Conservation (phyloP, 2,888 invertebrate species). For the Meganola albula region DNA sequence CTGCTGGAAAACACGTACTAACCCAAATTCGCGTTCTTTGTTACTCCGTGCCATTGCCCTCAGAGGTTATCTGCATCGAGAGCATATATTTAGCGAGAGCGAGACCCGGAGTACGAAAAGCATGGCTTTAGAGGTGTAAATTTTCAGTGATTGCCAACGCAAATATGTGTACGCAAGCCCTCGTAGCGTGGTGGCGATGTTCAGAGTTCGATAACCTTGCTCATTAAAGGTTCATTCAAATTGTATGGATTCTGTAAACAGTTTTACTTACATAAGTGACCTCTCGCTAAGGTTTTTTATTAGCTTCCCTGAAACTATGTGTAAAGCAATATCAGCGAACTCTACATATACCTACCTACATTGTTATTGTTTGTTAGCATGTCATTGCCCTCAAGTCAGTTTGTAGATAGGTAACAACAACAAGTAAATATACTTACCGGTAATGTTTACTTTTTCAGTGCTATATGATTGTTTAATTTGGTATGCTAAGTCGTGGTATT, state of each 20-base stretch:
- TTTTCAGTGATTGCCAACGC: slow-evolving; percentile 58
- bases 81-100: slow-evolving; percentile 54
- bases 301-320: too few relatives aligned
- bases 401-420: slow-evolving; percentile 27
- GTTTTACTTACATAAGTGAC: too few relatives aligned
- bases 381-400: slow-evolving; percentile 48
- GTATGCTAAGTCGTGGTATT: slow-evolving; percentile 33
- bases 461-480: slow-evolving; percentile 36
- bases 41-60: slow-evolving; percentile 50
- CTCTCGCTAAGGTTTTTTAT: too few relatives aligned
- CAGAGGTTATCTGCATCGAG: slow-evolving; percentile 47
- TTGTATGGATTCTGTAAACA: too few relatives aligned
- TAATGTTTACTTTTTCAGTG: slow-evolving; percentile 44
- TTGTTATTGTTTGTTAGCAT: slow-evolving; percentile 35
- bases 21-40: slow-evolving; percentile 53
- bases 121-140: slow-evolving; percentile 55
- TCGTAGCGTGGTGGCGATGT: slow-evolving; percentile 39
- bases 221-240: too few relatives aligned
- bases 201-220: slow-evolving; percentile 52
- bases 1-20: slow-evolving; percentile 47
- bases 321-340: too few relatives aligned
- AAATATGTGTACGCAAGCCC: slow-evolving; percentile 51
- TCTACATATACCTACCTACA: too few relatives aligned
- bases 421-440: slow-evolving; percentile 34
- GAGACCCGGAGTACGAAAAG: slow-evolving; percentile 44